phyloP scores from a whole-genome alignment of 2,797 vertebrate species.

The Melanotaenia boesemani region DNA sequence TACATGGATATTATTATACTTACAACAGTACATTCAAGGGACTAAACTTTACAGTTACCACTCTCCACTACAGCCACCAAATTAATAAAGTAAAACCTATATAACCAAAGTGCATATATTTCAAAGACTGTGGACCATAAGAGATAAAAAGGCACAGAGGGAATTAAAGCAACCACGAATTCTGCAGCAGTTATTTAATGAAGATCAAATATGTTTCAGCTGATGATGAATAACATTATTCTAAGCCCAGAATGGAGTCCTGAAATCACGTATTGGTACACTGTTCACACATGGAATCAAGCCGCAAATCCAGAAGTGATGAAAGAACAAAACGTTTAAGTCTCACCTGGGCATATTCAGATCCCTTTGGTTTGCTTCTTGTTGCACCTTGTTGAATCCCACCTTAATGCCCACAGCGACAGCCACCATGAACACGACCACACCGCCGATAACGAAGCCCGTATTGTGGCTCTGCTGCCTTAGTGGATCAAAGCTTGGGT shows the following conservation, averaged over 20 bases:
- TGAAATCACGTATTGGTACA: slow-evolving; percentile 51
- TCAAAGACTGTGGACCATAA: slow-evolving; percentile 14
- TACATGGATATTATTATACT: not conserved
- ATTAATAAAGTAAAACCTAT: slow-evolving; percentile 24
- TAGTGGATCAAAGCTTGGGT: slow-evolving; percentile 83
- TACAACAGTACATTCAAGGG: slow-evolving; percentile 2
- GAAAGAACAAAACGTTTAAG: not conserved
- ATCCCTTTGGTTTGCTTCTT: slow-evolving; percentile 89
- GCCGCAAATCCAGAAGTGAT: slow-evolving; percentile 13
- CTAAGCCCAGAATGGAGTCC: slow-evolving; percentile 52
- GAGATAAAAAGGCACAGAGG: slow-evolving; percentile 34
- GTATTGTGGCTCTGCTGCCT: slow-evolving; percentile 90
- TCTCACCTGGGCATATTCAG: slow-evolving; percentile 92
- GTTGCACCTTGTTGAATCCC: slow-evolving; percentile 93
- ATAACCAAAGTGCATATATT: slow-evolving; percentile 35
- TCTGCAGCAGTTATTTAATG: slow-evolving; percentile 45
- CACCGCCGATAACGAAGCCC: slow-evolving; percentile 91
- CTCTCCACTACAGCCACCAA: slow-evolving; percentile 1
- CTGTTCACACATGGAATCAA: slow-evolving; percentile 26
- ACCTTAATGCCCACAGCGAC: slow-evolving; percentile 92
- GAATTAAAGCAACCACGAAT: slow-evolving; percentile 47
- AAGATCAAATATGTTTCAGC: slow-evolving; percentile 61
- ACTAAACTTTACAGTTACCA: slow-evolving; percentile 16
- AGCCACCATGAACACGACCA: slow-evolving; percentile 91
- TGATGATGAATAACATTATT: slow-evolving; percentile 68